Evolutionary conservation across 2,888 invertebrate genomes (phyloP).

Genomic region (Diachrysia chrysitis): DNA sequence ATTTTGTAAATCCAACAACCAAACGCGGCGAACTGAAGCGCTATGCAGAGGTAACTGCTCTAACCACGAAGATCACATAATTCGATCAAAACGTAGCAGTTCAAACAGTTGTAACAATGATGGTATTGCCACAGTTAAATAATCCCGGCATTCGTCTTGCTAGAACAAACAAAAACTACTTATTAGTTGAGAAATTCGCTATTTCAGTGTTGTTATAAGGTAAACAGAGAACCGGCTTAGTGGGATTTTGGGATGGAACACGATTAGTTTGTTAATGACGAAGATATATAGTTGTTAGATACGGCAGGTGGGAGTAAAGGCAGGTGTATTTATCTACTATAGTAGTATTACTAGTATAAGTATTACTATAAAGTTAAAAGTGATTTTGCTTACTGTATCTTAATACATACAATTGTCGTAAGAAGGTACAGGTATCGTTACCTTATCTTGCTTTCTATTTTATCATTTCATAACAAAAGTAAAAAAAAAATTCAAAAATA

Average conservation of each 20-base stretch:
- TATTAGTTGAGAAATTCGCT: slow-evolving; percentile 49
- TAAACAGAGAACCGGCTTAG: slow-evolving; percentile 50
- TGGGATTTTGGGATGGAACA: slow-evolving; percentile 28
- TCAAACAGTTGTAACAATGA: slow-evolving; percentile 17
- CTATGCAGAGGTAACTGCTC: neutral
- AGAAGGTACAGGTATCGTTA: too few relatives aligned
- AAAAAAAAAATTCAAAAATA: too few relatives aligned
- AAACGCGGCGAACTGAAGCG: neutral
- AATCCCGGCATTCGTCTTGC: slow-evolving; percentile 41
- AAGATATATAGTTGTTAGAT: slow-evolving; percentile 11
- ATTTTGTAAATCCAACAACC: too few relatives aligned
- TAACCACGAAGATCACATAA: neutral
- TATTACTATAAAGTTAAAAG: too few relatives aligned
- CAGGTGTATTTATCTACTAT: too few relatives aligned
- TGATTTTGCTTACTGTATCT: too few relatives aligned
- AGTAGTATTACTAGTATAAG: too few relatives aligned
- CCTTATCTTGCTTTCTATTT: too few relatives aligned
- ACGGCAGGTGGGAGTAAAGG: neutral
- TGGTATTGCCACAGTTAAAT: slow-evolving; percentile 16
- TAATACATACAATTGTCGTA: too few relatives aligned
- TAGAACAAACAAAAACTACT: slow-evolving; percentile 56
- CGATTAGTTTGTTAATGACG: slow-evolving; percentile 39
- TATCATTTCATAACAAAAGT: too few relatives aligned
- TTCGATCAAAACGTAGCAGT: slow-evolving; percentile 8
- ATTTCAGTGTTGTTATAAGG: slow-evolving; percentile 42